A percentile compares a stretch with the other conserved stretches of the same genome.
These are phyloP conservation scores for Danaus plexippus DNA, from an alignment of 1,140 invertebrate species.

Conservation along the genomic window DNA sequence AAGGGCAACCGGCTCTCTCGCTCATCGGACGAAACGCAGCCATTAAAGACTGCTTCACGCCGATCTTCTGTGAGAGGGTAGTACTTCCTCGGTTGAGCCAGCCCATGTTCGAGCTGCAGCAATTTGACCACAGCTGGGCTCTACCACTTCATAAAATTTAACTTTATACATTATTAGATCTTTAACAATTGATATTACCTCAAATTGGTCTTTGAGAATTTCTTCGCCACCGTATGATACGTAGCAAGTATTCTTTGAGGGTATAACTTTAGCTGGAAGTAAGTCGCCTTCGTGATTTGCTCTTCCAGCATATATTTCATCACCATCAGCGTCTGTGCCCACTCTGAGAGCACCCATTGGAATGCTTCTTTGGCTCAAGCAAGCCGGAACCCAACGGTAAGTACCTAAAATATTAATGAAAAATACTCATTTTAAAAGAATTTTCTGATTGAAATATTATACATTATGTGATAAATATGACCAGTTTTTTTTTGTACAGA, in stretches of 20 bases:
- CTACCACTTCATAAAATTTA: background rate
- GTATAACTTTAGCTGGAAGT: slow-evolving; percentile 83
- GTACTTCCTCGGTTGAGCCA: too few relatives aligned
- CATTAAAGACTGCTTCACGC: too few relatives aligned
- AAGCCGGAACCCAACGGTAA: slow-evolving; percentile 66
- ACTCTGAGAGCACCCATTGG: slow-evolving; percentile 75
- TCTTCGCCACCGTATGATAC: slow-evolving; percentile 77
- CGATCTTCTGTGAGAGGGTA: too few relatives aligned
- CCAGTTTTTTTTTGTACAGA: too few relatives aligned
- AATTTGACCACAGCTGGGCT: too few relatives aligned
- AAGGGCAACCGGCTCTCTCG: too few relatives aligned
- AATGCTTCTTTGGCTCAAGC: slow-evolving; percentile 59
- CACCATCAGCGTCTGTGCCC: slow-evolving; percentile 81
- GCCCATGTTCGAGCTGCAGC: too few relatives aligned
- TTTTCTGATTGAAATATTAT: background rate
- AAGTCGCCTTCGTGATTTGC: slow-evolving; percentile 81
- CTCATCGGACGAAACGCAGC: too few relatives aligned
- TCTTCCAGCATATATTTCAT: slow-evolving; percentile 81
- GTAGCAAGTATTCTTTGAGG: slow-evolving; percentile 76
- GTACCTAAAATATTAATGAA: slow-evolving; percentile 39
- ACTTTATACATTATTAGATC: background rate
- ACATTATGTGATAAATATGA: too few relatives aligned
- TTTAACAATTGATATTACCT: slow-evolving; percentile 65
- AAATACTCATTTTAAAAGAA: background rate
- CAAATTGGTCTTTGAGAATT: slow-evolving; percentile 74